Percentiles rank a stretch among this genome's conserved stretches.
These are phyloP conservation scores for Tragelaphus eurycerus DNA, from an alignment of 2,797 vertebrate species.

Conservation along the genomic window DNA sequence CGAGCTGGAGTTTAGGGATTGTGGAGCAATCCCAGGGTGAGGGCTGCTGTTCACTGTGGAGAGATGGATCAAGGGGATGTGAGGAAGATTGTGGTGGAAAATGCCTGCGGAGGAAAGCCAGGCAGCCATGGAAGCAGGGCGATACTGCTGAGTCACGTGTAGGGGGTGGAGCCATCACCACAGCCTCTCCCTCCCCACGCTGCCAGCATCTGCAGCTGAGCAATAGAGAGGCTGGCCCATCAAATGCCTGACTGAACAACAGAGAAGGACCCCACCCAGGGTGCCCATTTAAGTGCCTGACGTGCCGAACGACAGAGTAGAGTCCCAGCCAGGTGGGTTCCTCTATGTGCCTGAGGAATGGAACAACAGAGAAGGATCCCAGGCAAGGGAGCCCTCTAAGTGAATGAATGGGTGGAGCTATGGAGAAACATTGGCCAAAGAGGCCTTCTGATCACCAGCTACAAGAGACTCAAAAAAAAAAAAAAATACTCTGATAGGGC, in stretches of 20 bases:
- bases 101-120: not conserved
- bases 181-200: not conserved
- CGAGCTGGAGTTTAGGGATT: not conserved
- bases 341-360: not conserved
- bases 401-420: not conserved
- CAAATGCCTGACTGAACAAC: not conserved
- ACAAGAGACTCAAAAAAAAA: not conserved
- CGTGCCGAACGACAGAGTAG: not conserved
- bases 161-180: not conserved
- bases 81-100: not conserved
- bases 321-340: not conserved
- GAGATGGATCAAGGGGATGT: not conserved
- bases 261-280: not conserved
- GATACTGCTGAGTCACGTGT: not conserved
- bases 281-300: not conserved
- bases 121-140: not conserved
- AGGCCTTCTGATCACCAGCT: not conserved
- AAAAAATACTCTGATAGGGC: not conserved
- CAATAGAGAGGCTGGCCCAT: not conserved
- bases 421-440: not conserved
- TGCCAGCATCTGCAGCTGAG: not conserved
- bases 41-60: not conserved
- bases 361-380: not conserved
- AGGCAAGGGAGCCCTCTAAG: not conserved
- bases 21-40: not conserved